Evolutionary conservation across 2,113 vertebrate genomes (phyloP), one percentile per base, ranked within the genome.

Genomic region (Oryzias woworae): DNA sequence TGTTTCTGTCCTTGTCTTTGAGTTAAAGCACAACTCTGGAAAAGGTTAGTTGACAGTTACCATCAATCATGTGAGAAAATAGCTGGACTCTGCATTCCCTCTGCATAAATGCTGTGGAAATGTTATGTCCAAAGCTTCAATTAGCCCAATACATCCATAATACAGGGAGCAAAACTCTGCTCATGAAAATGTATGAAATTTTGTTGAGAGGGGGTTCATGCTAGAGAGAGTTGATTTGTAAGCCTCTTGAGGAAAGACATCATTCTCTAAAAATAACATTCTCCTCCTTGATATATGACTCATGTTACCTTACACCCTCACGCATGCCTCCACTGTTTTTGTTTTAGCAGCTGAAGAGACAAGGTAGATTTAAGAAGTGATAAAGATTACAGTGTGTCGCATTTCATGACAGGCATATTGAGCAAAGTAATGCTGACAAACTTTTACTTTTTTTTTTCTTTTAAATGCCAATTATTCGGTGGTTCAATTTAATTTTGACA

Each of bases 241-340:
- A 18, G 47, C n/a, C 47, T 48, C 47, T 8, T 18, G 47, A 48
- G 47, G 7, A 48, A 48, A 10, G 6, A 48, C 47, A 48, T 48
- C n/a, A 48, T 18, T 48, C n/a, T 48, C 47, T 18, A 18, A n/a
- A 48, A 48, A 48, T 48, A 48, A 48, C 49, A 22, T 23, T 36
- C 41, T 53, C 48, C 23, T 71, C 47, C 66, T 31, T 6, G 45
- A 51, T 55, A 51, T 52, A 36, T 67, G 54, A 75, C 46, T 63
- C 66, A 60, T 24, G 20, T 14, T 24, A 51, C 8, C 14, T 53
- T 52, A 70, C 53, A 52, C 66, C 36, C 46, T 60, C 49, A 60
- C 12, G 52, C 43, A 61, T 14, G 50, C 51, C 41, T 17, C 20
- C 26, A 24, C 4, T 28, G 50, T 61, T 47, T 20, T 36, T 14